A percentile compares a stretch with the other conserved stretches of the same genome.
Conservation (phyloP, 2,797 vertebrate species). For the Potorous gilbertii region DNA sequence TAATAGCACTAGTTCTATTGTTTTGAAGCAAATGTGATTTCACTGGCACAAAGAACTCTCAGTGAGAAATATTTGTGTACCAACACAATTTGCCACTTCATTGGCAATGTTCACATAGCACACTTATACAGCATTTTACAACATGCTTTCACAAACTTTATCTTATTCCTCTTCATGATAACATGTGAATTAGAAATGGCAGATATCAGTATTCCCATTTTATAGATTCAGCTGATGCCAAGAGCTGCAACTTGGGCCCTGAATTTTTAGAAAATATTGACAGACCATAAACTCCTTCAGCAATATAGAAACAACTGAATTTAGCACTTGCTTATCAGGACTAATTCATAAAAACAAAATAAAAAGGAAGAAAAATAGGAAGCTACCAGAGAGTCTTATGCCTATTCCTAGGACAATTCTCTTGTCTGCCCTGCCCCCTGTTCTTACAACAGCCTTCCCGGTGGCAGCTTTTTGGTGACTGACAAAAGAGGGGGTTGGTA, state of each 20-base stretch:
- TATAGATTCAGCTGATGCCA: neutral
- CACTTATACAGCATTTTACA: neutral
- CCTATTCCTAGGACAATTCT: neutral
- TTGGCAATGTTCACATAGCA: neutral
- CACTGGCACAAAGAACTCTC: neutral
- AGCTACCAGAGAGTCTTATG: neutral
- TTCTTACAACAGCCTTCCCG: neutral
- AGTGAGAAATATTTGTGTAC: neutral
- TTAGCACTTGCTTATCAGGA: neutral
- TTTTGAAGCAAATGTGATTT: neutral
- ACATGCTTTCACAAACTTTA: neutral
- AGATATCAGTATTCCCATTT: neutral
- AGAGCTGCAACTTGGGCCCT: neutral
- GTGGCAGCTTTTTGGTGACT: neutral
- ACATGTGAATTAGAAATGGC: neutral
- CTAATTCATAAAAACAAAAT: neutral
- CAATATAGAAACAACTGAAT: neutral
- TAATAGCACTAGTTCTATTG: neutral
- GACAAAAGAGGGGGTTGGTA: neutral
- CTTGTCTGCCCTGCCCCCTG: neutral
- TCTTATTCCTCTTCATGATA: neutral
- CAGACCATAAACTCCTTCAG: neutral
- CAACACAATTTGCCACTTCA: neutral
- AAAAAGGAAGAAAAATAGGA: neutral
- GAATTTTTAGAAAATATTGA: neutral